Percentiles rank a stretch among this genome's conserved stretches.
Conservation (phyloP, 37 sponge, comb jelly and placozoan species). For the Axinella damicornis region DNA sequence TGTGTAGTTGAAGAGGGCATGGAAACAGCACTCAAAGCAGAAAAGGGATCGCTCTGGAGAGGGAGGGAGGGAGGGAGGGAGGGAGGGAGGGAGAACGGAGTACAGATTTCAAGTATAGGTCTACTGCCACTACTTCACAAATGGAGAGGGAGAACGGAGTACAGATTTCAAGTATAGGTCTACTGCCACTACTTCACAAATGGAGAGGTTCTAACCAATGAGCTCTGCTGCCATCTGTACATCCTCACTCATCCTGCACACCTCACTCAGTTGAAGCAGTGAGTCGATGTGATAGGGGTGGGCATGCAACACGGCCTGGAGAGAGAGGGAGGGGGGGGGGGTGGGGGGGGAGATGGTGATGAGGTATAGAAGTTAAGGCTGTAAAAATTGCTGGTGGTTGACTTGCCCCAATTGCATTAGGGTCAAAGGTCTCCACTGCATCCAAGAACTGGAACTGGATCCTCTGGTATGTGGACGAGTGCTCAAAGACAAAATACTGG, state of each 20-base stretch:
- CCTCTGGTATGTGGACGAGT: conserved; percentile 81
- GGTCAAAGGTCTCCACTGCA: conserved; percentile 88
- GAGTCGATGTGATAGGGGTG: conserved; percentile 97
- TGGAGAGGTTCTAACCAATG: conserved; percentile 62
- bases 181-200: neutral
- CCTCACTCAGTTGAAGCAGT: conserved; percentile 94
- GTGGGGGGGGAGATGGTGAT: neutral
- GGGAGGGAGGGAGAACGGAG: too few relatives aligned
- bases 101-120: too few relatives aligned
- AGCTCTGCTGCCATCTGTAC: conserved; percentile 92
- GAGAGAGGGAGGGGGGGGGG: neutral
- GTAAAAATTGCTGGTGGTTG: conserved; percentile 1
- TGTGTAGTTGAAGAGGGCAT: conserved; percentile 88
- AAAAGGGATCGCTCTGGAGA: conserved; percentile 84
- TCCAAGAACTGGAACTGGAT: conserved; percentile 81
- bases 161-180: too few relatives aligned
- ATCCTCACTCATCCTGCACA: conserved; percentile 93
- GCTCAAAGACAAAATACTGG: conserved; percentile 82
- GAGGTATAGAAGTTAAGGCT: too few relatives aligned
- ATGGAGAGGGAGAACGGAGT: too few relatives aligned
- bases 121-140: too few relatives aligned
- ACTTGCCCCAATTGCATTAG: conserved; percentile 82
- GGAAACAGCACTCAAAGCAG: conserved; percentile 90
- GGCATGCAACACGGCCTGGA: conserved; percentile 71
- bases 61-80: too few relatives aligned